Base-by-base conservation (phyloP, 2,888 invertebrate species). In the Hyposoter dolosus region DNA sequence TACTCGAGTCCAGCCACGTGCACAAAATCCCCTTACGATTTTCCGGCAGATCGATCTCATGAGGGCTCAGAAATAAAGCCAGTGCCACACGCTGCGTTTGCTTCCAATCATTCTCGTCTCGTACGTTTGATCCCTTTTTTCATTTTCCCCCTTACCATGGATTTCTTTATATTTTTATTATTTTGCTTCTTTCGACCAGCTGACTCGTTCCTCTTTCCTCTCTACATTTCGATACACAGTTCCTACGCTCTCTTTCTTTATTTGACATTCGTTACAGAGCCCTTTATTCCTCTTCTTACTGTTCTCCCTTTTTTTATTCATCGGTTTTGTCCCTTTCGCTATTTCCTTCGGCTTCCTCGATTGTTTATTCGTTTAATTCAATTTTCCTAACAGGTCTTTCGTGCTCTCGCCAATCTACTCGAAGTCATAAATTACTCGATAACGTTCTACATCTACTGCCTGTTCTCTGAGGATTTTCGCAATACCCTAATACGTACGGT, bases 401-500 rank as follows among this genome's bases (percentile, higher is more conserved):
- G 96, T 19, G 96, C 96, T 0, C 93, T 96, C 72, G 96, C 97
- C 81, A 97, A 97, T 94, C 95, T 97, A 47, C 94, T 97, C 92
- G 97, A 97, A 94, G 95, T 97, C 71, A 96, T 96, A 88, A 97
- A 97, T 94, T 97, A 97, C 93, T 97, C 97, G 47, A 96, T 97
- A 87, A 97, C 97, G 53, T 97, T 97, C 94, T 97, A 97, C 93
- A 96, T 97, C 85, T 97, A 97, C 94, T 97, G 97, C 92, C 95
- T 97, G 84, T 97, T 97, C 93, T 97, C 97, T 88, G 96, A 97
- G 90, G 97, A 97, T 91, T 97, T 97, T 93, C 95, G 97, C 50
- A 96, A 96, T 90, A 97, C 97, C 0, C 94, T 96, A 87, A 93
- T 96, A 88, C 95, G 96, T 45, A 96, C 96, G n/a, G 93, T 96